Conservation (phyloP, 2,888 invertebrate species). For the Acrobasis consociella region DNA sequence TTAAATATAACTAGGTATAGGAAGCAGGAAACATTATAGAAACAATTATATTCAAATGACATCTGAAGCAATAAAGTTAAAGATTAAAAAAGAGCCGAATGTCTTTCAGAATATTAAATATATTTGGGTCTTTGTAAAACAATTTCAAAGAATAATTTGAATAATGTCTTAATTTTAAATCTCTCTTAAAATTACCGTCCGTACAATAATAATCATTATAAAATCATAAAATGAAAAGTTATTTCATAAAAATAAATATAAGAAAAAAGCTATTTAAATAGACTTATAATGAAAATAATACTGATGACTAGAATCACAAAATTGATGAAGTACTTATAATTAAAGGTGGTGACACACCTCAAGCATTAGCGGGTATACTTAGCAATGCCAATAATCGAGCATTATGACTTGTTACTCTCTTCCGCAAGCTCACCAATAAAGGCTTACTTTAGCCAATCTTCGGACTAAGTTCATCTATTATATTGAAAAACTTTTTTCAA, state of each 20-base stretch:
- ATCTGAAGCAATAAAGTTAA: conserved; percentile 7
- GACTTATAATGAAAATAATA: neutral
- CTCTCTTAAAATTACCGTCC: neutral
- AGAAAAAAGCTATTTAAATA: neutral
- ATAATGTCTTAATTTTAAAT: neutral
- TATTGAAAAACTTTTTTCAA: no score
- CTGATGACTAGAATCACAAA: conserved; percentile 1
- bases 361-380: no score
- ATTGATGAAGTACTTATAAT: conserved; percentile 6
- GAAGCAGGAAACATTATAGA: conserved; percentile 86
- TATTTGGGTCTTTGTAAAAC: neutral
- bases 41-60: conserved; percentile 31
- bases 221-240: neutral
- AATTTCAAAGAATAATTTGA: neutral
- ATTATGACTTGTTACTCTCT: no score
- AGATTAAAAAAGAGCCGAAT: neutral
- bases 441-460: no score
- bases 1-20: conserved; percentile 31
- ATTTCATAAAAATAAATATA: conserved; percentile 4
- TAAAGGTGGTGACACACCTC: neutral
- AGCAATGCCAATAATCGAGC: no score
- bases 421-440: no score
- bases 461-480: no score
- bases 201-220: neutral
- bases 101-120: neutral